These are phyloP conservation scores for Podiceps cristatus DNA, from an alignment of 2,113 vertebrate species.

Conservation along the genomic window DNA sequence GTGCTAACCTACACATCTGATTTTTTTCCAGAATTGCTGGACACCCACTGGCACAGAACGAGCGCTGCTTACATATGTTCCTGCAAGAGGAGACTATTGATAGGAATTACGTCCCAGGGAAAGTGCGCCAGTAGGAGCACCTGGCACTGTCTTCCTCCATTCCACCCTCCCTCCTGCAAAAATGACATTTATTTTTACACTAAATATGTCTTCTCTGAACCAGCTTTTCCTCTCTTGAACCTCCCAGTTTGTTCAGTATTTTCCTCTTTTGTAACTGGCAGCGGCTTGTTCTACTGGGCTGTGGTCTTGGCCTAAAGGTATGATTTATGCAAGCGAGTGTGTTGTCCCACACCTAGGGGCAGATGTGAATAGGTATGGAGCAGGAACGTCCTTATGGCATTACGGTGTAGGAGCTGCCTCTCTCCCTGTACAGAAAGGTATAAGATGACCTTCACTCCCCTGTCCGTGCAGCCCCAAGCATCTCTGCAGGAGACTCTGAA, in stretches of 20 bases:
- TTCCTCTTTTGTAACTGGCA: conserved; percentile 75
- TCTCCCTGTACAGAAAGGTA: conserved; percentile 40
- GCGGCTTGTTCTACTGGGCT: conserved; percentile 71
- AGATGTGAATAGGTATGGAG: conserved; percentile 17
- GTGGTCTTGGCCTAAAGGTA: conserved; percentile 63
- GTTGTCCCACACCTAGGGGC: conserved; percentile 1
- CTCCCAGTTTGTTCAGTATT: conserved; percentile 74
- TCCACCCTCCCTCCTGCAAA: conserved; percentile 79
- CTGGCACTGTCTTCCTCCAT: conserved; percentile 76
- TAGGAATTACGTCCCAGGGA: conserved; percentile 98
- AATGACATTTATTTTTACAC: conserved; percentile 92
- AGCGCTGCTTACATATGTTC: conserved; percentile 99
- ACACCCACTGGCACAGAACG: conserved; percentile 97
- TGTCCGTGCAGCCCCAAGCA: conserved; percentile 37
- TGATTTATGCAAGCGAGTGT: conserved; percentile 51
- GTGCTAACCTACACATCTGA: conserved; percentile 40
- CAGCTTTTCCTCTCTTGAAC: conserved; percentile 78
- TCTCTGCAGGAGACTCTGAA: conserved; percentile 49
- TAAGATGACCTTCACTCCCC: conserved; percentile 16
- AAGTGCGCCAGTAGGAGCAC: conserved; percentile 93
- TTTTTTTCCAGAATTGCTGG: conserved; percentile 92
- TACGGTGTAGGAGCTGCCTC: conserved; percentile 49
- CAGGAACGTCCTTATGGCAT: conserved; percentile 7
- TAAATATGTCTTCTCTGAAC: conserved; percentile 82
- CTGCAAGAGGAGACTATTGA: conserved; percentile 98